phyloP scores from a whole-genome alignment of 2,888 invertebrate species.

The Gymnocheta viridis region DNA sequence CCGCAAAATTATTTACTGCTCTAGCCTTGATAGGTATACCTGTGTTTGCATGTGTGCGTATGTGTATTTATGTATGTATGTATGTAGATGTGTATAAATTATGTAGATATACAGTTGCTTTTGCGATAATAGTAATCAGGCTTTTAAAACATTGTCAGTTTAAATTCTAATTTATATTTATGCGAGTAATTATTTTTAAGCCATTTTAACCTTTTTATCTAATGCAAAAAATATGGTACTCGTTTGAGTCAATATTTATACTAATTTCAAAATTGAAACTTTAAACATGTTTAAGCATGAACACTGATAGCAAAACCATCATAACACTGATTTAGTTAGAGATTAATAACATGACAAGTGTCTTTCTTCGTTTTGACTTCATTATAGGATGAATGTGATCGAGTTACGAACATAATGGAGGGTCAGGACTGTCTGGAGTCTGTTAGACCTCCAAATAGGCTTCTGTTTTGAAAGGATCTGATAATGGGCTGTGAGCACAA shows the following conservation, averaged over 20 bases:
- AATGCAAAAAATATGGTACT: background rate
- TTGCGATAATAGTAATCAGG: conserved; percentile 33
- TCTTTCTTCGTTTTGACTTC: too few relatives aligned
- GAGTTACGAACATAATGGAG: too few relatives aligned
- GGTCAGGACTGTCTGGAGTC: too few relatives aligned
- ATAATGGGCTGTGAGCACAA: too few relatives aligned
- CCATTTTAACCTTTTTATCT: conserved; percentile 21
- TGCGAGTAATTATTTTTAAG: conserved; percentile 52
- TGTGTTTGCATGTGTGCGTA: background rate
- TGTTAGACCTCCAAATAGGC: too few relatives aligned
- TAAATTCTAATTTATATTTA: conserved; percentile 61
- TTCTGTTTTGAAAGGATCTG: too few relatives aligned
- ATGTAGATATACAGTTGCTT: background rate
- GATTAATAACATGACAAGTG: too few relatives aligned
- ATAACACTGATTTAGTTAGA: too few relatives aligned
- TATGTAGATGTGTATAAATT: background rate
- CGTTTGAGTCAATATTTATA: background rate
- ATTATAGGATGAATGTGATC: too few relatives aligned
- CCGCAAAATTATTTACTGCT: conserved; percentile 13
- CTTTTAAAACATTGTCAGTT: conserved; percentile 51
- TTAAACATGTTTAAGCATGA: background rate
- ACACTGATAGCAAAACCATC: too few relatives aligned
- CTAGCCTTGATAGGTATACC: background rate
- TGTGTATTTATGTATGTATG: background rate
- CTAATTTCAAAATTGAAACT: background rate